phyloP scores from a whole-genome alignment of 2,888 invertebrate species.

The Lasioglossum figueresi region DNA sequence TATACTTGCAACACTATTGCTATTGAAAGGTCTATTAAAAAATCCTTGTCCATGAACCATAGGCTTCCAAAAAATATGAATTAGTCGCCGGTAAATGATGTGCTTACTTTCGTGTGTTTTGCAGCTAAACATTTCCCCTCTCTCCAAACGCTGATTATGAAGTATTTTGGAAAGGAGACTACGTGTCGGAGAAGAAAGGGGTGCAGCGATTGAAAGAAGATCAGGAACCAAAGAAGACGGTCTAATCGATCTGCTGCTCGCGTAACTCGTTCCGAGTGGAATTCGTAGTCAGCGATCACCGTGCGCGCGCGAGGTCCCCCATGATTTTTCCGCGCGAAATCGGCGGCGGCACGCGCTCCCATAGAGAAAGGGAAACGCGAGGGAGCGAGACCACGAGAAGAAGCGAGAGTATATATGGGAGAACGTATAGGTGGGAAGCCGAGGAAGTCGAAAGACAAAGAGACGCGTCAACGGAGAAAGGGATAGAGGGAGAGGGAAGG shows the following conservation, averaged over 20 bases:
- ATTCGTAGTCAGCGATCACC: not conserved
- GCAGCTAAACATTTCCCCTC: not conserved
- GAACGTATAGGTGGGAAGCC: not conserved
- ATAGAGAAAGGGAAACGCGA: constrained; percentile 20
- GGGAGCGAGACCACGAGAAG: constrained; percentile 25
- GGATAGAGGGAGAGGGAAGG: constrained; percentile 22
- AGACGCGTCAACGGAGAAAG: constrained; percentile 23
- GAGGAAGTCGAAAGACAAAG: constrained; percentile 17
- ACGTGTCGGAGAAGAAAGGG: too few relatives aligned
- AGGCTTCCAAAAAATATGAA: too few relatives aligned
- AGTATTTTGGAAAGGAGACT: too few relatives aligned
- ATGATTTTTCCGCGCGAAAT: not conserved
- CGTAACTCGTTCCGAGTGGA: not conserved
- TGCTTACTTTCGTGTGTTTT: not conserved
- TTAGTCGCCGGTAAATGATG: not conserved
- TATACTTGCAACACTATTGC: not conserved
- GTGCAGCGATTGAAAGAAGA: too few relatives aligned
- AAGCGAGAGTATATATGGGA: not conserved
- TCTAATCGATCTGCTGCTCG: not conserved
- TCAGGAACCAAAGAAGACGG: too few relatives aligned
- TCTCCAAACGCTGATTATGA: not conserved
- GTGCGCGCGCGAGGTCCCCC: not conserved
- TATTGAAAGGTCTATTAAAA: too few relatives aligned
- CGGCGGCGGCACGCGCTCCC: not conserved
- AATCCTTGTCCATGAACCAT: too few relatives aligned